Percentiles rank a stretch among this genome's conserved stretches.
phyloP scores from a whole-genome alignment of 2,888 invertebrate species.

The Hypolimnas misippus region DNA sequence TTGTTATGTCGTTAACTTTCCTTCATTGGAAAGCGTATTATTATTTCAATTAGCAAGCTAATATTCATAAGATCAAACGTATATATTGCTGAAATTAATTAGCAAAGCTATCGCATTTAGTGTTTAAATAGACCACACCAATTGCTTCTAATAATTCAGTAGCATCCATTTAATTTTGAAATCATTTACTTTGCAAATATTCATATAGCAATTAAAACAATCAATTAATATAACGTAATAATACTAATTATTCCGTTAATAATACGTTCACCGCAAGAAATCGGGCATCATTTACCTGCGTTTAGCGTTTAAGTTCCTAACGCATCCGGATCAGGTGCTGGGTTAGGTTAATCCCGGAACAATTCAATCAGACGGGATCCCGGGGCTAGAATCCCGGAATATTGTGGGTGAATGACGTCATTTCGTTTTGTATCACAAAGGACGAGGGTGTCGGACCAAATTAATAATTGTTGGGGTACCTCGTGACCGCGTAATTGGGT shows the following conservation, averaged over 20 bases:
- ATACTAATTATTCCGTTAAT: neutral
- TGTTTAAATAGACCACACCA: too few species aligned
- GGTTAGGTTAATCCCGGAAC: conserved; percentile 43
- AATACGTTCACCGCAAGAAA: conserved; percentile 3
- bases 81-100: too few species aligned
- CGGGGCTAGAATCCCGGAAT: conserved; percentile 37
- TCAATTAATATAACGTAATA: too few species aligned
- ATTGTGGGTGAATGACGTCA: conserved; percentile 48
- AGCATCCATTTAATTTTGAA: neutral
- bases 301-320: conserved; percentile 20
- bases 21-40: too few species aligned
- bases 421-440: conserved; percentile 46
- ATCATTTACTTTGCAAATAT: neutral
- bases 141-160: too few species aligned
- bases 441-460: conserved; percentile 32
- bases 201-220: conserved; percentile 1
- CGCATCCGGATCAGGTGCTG: conserved; percentile 28
- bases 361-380: conserved; percentile 53
- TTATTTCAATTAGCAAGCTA: too few species aligned
- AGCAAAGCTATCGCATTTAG: too few species aligned
- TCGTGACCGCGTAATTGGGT: conserved; percentile 32
- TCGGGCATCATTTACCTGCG: conserved; percentile 2
- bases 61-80: too few species aligned
- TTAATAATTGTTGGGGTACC: conserved; percentile 38
- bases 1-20: too few species aligned